Evolutionary conservation across 2,888 invertebrate genomes (phyloP).

Genomic region (Dynastes tityus): DNA sequence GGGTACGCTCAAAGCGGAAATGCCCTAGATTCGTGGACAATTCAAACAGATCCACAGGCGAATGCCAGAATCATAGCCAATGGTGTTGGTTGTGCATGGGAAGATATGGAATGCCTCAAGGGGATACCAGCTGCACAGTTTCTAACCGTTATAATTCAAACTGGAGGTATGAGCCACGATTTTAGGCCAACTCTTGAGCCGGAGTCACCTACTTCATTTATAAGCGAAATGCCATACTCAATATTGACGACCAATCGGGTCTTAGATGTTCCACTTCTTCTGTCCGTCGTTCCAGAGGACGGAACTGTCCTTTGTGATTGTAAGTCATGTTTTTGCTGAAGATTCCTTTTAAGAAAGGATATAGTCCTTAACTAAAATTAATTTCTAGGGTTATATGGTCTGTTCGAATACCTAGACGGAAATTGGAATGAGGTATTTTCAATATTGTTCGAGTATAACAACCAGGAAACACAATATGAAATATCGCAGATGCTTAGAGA

Average conservation of each 20-base stretch:
- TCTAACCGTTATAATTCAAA: constrained; percentile 70
- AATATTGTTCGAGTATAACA: constrained; percentile 61
- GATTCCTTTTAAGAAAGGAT: too few relatives aligned
- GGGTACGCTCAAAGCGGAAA: constrained; percentile 81
- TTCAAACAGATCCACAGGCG: constrained; percentile 72
- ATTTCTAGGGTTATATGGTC: constrained; percentile 49
- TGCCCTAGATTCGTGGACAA: constrained; percentile 73
- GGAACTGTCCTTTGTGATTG: constrained; percentile 12
- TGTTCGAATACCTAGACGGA: constrained; percentile 68
- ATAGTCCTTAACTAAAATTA: too few relatives aligned
- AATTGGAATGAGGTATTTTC: constrained; percentile 62
- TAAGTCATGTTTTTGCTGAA: constrained; percentile 54
- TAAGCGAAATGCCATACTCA: not conserved
- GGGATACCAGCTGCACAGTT: constrained; percentile 74
- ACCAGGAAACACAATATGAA: constrained; percentile 55
- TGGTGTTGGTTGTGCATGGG: constrained; percentile 75
- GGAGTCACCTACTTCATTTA: not conserved
- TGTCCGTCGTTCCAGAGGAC: constrained; percentile 44
- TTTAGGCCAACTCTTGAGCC: constrained; percentile 80
- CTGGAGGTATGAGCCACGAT: constrained; percentile 73
- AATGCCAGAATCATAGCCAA: constrained; percentile 75
- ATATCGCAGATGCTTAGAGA: constrained; percentile 60
- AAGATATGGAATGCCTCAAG: constrained; percentile 74
- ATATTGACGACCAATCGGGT: not conserved
- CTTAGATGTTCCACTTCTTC: constrained; percentile 22